Conservation (phyloP, 2,888 invertebrate species). For the Aphodius sticticus region DNA sequence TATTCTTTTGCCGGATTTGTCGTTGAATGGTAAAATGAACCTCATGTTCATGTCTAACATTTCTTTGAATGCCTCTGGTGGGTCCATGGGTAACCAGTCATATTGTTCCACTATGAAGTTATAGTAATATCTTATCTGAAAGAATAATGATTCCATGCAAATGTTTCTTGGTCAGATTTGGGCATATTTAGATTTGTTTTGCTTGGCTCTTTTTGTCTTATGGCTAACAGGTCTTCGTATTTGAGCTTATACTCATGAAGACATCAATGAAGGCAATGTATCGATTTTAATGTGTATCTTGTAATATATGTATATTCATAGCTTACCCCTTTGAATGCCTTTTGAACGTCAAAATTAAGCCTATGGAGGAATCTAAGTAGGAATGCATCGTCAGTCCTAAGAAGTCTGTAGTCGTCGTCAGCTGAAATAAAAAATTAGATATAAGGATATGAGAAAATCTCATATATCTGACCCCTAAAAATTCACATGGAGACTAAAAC, state of each 20-base stretch:
- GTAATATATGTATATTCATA: background rate
- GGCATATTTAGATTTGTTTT: background rate
- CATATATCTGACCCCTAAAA: no score
- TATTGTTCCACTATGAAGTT: conserved; percentile 51
- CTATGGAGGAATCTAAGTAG: conserved; percentile 53
- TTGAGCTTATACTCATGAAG: no score
- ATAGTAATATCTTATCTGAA: conserved; percentile 54
- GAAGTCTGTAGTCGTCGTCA: conserved; percentile 45
- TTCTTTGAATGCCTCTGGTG: conserved; percentile 47
- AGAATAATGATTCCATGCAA: conserved; percentile 23
- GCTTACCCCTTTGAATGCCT: conserved; percentile 54
- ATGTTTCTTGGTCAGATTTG: background rate
- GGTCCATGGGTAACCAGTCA: conserved; percentile 54
- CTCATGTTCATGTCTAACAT: conserved; percentile 54
- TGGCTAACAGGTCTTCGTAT: background rate
- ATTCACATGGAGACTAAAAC: conserved; percentile 29
- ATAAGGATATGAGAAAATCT: no score
- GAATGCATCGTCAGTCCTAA: conserved; percentile 53
- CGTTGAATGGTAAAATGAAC: conserved; percentile 50
- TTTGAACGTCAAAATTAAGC: conserved; percentile 52
- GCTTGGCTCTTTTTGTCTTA: background rate
- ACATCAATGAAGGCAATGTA: no score
- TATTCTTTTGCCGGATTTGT: conserved; percentile 55
- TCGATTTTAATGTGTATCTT: background rate
- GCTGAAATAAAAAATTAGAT: conserved; percentile 38